These are phyloP conservation scores for Minunthozetes semirufus DNA, from an alignment of 2,888 invertebrate genomes.

Conservation along the genomic window DNA sequence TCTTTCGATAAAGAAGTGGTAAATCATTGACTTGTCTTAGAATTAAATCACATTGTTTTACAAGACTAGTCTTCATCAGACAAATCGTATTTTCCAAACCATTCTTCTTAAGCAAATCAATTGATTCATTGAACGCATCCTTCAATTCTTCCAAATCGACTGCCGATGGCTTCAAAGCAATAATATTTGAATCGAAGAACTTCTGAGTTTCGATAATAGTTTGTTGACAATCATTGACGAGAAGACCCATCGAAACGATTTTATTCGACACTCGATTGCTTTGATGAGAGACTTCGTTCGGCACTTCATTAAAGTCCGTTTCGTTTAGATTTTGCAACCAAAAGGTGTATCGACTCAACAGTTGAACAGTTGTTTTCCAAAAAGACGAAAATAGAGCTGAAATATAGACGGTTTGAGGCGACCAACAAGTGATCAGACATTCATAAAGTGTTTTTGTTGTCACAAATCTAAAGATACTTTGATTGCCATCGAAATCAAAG, in stretches of 20 bases:
- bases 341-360: slow-evolving; percentile 69
- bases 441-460: slow-evolving; percentile 54
- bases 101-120: not conserved
- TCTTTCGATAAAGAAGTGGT: slow-evolving; percentile 82
- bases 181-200: slow-evolving; percentile 14
- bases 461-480: slow-evolving; percentile 43
- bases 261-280: slow-evolving; percentile 1
- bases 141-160: not conserved
- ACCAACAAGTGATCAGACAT: slow-evolving; percentile 63
- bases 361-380: slow-evolving; percentile 78
- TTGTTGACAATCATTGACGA: slow-evolving; percentile 17
- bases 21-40: slow-evolving; percentile 69
- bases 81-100: slow-evolving; percentile 30
- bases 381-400: slow-evolving; percentile 69
- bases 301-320: not conserved
- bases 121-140: slow-evolving; percentile 14
- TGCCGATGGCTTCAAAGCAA: not conserved
- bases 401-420: slow-evolving; percentile 48
- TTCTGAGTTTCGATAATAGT: not conserved
- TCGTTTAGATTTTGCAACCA: slow-evolving; percentile 54
- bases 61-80: slow-evolving; percentile 34
- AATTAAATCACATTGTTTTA: slow-evolving; percentile 37
- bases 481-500: not conserved
- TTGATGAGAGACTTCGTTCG: not conserved
- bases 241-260: slow-evolving; percentile 5